Evolutionary conservation across 2,888 invertebrate genomes (phyloP).

Genomic region (Drosophila formosana): DNA sequence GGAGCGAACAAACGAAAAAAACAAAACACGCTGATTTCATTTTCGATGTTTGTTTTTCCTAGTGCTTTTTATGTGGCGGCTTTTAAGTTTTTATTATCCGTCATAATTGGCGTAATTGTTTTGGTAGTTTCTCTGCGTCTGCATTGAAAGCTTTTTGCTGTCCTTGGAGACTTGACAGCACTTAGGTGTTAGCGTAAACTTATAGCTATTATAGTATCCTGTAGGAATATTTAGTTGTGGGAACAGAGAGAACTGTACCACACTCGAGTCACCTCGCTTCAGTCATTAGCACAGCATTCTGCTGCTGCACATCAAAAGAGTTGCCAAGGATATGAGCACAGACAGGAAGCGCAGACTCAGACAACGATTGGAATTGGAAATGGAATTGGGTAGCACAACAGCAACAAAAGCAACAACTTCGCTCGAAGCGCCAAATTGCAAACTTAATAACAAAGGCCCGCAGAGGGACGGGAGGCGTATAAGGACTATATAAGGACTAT

Average conservation of each 20-base stretch:
- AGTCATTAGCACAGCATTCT: conserved; percentile 52
- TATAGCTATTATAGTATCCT: background rate
- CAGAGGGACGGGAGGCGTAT: conserved; percentile 1
- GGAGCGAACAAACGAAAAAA: conserved; percentile 19
- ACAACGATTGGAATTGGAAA: conserved; percentile 12
- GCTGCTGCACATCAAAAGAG: conserved; percentile 64
- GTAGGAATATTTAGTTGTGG: background rate
- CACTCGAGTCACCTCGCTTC: conserved; percentile 14
- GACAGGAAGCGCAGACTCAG: conserved; percentile 50
- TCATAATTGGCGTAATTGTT: conserved; percentile 77
- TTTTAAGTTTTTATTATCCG: conserved; percentile 71
- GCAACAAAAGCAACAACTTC: conserved; percentile 7
- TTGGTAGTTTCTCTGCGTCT: conserved; percentile 61
- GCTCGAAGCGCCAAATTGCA: conserved; percentile 66
- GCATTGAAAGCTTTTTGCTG: conserved; percentile 69
- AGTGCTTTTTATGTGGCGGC: conserved; percentile 47
- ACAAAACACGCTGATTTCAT: conserved; percentile 60
- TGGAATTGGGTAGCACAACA: conserved; percentile 1
- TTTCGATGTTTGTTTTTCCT: conserved; percentile 20
- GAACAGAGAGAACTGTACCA: conserved; percentile 39
- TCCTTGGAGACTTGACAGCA: conserved; percentile 35
- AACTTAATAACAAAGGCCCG: conserved; percentile 70
- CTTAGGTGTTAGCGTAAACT: conserved; percentile 37
- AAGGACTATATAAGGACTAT: conserved; percentile 29
- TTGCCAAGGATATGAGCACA: conserved; percentile 63